phyloP scores from a whole-genome alignment of 1,140 invertebrate genomes.

The Drosophila asahinai region DNA sequence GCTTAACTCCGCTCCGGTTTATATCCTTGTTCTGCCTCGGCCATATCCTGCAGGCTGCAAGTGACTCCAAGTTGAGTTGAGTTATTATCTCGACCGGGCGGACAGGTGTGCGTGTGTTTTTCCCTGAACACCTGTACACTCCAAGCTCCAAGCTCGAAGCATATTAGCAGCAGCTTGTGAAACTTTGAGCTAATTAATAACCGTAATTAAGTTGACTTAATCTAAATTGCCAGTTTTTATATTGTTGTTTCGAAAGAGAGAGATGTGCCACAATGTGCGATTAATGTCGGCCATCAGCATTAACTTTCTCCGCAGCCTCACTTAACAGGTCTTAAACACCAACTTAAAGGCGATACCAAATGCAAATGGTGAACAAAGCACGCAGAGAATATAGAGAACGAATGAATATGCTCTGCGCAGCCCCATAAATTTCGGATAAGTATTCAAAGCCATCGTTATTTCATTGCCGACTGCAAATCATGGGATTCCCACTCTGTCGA shows the following conservation, averaged over 20 bases:
- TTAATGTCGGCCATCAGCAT: conserved; percentile 28
- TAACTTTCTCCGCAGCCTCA: conserved; percentile 5
- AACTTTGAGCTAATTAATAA: conserved; percentile 55
- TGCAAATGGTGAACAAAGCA: conserved; percentile 24
- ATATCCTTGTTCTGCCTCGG: conserved; percentile 19
- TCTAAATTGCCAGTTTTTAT: conserved; percentile 36
- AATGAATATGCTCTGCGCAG: not conserved
- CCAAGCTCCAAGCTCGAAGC: conserved; percentile 14
- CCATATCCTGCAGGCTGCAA: conserved; percentile 37
- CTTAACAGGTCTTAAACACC: conserved; percentile 32
- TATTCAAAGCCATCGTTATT: conserved; percentile 33
- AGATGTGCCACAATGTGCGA: conserved; percentile 22
- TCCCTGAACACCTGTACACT: conserved; percentile 13
- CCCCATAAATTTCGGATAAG: conserved; percentile 31
- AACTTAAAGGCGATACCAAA: conserved; percentile 24
- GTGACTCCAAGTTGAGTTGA: conserved; percentile 40
- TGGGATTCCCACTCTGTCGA: conserved; percentile 2
- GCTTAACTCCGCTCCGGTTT: conserved; percentile 22
- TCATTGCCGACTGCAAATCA: conserved; percentile 13
- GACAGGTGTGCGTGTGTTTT: not conserved
- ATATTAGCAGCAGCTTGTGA: conserved; percentile 10
- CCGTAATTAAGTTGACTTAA: conserved; percentile 50
- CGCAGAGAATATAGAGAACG: not conserved
- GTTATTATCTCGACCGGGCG: conserved; percentile 29
- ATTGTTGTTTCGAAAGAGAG: conserved; percentile 5